Percentiles rank a stretch among this genome's conserved stretches.
phyloP scores from a whole-genome alignment of 2,797 vertebrate species.

The Poecilia gillii region DNA sequence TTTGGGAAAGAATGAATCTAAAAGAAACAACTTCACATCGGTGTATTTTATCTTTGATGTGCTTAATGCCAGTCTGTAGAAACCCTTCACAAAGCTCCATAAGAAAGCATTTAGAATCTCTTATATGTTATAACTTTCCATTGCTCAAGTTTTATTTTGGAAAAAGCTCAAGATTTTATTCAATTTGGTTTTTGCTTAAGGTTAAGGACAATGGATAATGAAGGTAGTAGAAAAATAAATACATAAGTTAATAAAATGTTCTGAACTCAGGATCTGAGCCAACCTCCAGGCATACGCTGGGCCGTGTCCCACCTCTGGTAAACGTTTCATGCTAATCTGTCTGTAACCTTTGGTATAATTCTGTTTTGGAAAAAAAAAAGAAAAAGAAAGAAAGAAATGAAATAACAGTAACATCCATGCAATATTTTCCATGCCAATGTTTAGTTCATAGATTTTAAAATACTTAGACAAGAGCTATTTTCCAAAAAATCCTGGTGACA shows the following conservation, averaged over 20 bases:
- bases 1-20: slow-evolving; percentile 29
- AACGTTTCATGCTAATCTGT: background rate
- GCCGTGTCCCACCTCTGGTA: background rate
- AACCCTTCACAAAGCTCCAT: background rate
- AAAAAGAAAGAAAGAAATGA: background rate
- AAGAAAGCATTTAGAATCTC: background rate
- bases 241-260: background rate
- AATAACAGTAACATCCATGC: background rate
- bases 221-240: background rate
- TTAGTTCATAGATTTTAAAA: background rate
- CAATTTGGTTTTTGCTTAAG: background rate
- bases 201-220: background rate
- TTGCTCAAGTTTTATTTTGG: background rate
- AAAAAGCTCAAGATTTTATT: background rate
- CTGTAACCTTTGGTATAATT: background rate
- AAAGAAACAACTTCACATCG: slow-evolving; percentile 42
- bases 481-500: background rate
- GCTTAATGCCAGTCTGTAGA: slow-evolving; percentile 25
- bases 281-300: background rate
- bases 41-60: slow-evolving; percentile 21
- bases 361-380: background rate
- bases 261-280: background rate
- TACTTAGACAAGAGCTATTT: background rate
- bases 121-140: background rate
- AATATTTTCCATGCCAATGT: background rate